Evolutionary conservation across 2,888 invertebrate species (phyloP), one percentile per base, ranked within the genome.

Genomic region (Caenorhabditis afra): DNA sequence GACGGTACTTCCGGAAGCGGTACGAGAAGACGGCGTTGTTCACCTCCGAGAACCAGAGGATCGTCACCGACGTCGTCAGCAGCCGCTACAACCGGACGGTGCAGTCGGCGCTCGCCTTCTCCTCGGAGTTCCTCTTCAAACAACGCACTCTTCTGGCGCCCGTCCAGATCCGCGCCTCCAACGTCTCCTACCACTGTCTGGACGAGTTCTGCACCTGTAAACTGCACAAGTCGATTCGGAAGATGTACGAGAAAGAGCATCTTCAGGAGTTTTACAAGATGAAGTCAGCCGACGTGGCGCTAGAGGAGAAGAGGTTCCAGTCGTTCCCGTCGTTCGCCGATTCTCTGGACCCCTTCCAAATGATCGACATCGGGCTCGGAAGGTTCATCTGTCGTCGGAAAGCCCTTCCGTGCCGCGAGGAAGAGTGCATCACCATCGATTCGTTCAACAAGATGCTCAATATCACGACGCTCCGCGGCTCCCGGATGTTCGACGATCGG

Each of bases 21-120:
- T 92, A 92, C 82, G 81, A 90, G 41, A 85, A 88, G 7, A 74
- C 81, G 0, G 55, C 59, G 37, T 62, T 85, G 8, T 83, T 84
- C 49, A 20, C 45, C 4, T 59, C 81, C 23, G 77, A 80, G 23
- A 59, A 73, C 37, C 73, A 74, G 41, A 18, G 79, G 35, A 68
- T 79, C 8, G 73, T 73, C 18, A 18, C 64, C 11, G 70, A 68
- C 14, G 58, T 85, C 1, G 68, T 68, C 20, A 95, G 95, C 85
- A 96, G 96, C 0, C 93, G 94, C 49, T 96, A 95, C 90, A 91
- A 95, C 0, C 93, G 97, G 87, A 97, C 97, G 18, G 95, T 95
- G 89, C 96, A 96, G 91, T 96, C 96, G 86, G 94, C 95, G 0
- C 92, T 95, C 84, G 95, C 95, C 0, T 92, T 95, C 84, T 90